Evolutionary conservation across 1,140 invertebrate genomes (phyloP), one percentile per base, ranked within the genome.

Genomic region (Drosophila kikkawai): DNA sequence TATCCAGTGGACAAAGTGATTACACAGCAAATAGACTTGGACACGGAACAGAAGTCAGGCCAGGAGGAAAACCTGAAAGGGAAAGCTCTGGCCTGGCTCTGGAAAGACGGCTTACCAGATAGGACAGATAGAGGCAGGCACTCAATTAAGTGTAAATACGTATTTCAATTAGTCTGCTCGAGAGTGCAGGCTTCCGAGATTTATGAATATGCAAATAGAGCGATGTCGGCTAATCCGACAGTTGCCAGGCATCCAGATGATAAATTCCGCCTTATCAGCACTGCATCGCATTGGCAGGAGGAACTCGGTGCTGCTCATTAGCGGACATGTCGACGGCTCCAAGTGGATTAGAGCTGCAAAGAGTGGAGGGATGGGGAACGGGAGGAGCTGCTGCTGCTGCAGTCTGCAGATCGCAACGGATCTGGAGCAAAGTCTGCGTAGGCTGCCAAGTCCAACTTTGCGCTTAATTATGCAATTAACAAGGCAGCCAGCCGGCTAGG

Each of bases 401-500:
- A 19, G 65, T 26, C 53, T 50, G 32, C 32, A 36, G 61, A 37
- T 65, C 60, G 19, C 64, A 65, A 57, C 64, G 64, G 69, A 80
- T 80, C 65, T 79, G 79, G 71, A 64, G 75, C 79, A 77, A 50
- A 42, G 15, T 19, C 51, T 67, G 83, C 80, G 79, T 87, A 79
- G 83, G 83, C 37, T 45, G 48, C 32, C 74, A 67, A 51, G 44
- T 75, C 45, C 65, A 69, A 67, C 64, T 55, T 73, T 70, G 65
- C 65, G 70, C 81, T 90, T 90, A 88, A 88, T 88, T 88, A 90
- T 78, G 71, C 79, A 88, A 90, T 88, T 88, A 88, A 85, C 70
- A 64, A 65, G 80, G 60, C 67, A 61, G 71, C 51, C 60, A 63
- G 68, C 45, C 67, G 64, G 51, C 75, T 83, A 73, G 68, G 83